Evolutionary conservation across 1,140 invertebrate genomes (phyloP), one percentile per base, ranked within the genome.

Genomic region (Asobara japonica): DNA sequence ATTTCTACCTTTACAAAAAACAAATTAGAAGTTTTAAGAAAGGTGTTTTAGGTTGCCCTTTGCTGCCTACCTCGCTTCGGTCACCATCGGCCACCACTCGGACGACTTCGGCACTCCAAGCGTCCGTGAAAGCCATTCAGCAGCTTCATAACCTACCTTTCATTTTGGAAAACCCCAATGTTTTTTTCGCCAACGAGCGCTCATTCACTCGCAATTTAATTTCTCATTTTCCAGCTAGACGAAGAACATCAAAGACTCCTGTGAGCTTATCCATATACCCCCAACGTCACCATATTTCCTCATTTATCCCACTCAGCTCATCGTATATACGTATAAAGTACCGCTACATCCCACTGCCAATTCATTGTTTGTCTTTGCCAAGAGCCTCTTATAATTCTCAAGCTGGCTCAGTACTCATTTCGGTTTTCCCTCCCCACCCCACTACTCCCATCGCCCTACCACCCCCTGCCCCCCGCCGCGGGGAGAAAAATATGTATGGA

Each of bases 321-420:
- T 56, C 18, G 4, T 56, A 25, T 56, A 56, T 56, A 56, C 10
- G 51, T 56, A 25, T 27, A 56, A 56, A 25, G 22, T 13, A 11
- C 51, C 51, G 25, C 25, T 56, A 22, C 51, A 56, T 25, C 22
- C 51, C 22, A 1, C 51, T 56, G 51, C 51, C 51, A 56, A 56
- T 56, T 56, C 51, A 56, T 22, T 56, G 51, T 56, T 56, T 56
- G 51, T 56, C 51, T 56, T 56, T 56, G 25, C 51, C 22, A 27
- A 56, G 51, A 56, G 51, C 51, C 51, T 56, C 51, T 56, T 56
- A 56, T 56, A 56, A 56, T 56, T 56, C 51, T 56, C 51, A 2
- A 8, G 51, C 51, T 18, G 51, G 7, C 45, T 51, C n/a, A 56
- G 51, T 22, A 18, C 22, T 56, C 51, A 56, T 56, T 56, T 27